Conservation (phyloP, 2,113 vertebrate genomes). For the Deroptyus accipitrinus region DNA sequence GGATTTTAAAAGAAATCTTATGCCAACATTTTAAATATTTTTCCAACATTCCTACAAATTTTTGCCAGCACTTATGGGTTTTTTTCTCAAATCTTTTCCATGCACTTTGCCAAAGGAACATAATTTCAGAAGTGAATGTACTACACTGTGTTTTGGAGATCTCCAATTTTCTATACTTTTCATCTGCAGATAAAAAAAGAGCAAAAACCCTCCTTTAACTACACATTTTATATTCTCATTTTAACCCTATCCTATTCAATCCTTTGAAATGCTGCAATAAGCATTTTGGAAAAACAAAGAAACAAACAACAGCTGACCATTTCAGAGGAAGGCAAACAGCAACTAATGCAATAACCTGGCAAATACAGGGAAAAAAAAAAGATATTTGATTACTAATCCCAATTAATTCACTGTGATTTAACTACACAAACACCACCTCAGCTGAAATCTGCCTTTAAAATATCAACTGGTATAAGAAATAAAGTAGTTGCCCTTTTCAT, state of each 20-base stretch:
- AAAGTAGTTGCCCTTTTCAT: neutral
- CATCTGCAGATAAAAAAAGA: slow-evolving; percentile 51
- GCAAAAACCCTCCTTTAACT: neutral
- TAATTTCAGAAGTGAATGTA: slow-evolving; percentile 74
- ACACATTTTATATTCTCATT: neutral
- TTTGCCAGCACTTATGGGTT: slow-evolving; percentile 70
- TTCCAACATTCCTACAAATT: slow-evolving; percentile 76
- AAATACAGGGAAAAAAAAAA: neutral
- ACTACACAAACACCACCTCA: neutral
- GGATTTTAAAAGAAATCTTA: slow-evolving; percentile 76
- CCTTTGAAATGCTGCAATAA: neutral
- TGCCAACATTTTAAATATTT: slow-evolving; percentile 74
- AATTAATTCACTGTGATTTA: neutral
- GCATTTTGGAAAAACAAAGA: neutral
- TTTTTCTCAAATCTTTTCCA: slow-evolving; percentile 73
- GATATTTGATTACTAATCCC: fast-evolving
- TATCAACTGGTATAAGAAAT: neutral
- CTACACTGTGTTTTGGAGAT: slow-evolving; percentile 65
- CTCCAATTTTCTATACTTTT: slow-evolving; percentile 51
- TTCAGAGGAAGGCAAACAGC: neutral
- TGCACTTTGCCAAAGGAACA: slow-evolving; percentile 74
- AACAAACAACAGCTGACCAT: neutral
- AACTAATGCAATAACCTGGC: neutral
- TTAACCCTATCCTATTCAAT: neutral
- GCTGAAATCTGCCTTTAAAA: neutral